Conservation (phyloP, 2,888 invertebrate genomes). For the Acrobasis repandana region DNA sequence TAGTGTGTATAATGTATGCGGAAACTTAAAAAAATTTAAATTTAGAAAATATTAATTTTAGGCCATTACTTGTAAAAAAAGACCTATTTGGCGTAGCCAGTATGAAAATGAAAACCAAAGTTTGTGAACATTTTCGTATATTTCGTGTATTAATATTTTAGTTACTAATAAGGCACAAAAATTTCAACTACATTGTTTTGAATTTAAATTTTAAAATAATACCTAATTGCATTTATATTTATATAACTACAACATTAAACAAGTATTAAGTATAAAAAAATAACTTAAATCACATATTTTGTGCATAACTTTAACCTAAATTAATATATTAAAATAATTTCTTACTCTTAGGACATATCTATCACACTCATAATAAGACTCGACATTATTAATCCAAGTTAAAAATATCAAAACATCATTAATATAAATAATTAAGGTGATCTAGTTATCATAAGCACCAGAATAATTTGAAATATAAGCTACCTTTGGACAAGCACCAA, state of each 20-base stretch:
- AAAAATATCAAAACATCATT: neutral
- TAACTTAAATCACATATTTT: constrained; percentile 6
- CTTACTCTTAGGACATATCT: neutral
- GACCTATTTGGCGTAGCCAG: neutral
- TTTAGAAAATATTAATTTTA: no score
- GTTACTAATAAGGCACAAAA: neutral
- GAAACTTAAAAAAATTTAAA: no score
- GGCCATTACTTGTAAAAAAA: no score
- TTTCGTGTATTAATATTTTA: neutral
- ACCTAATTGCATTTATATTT: neutral
- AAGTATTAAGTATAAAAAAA: constrained; percentile 3
- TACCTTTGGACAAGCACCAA: neutral
- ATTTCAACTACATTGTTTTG: neutral
- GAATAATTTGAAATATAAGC: neutral
- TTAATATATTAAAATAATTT: neutral
- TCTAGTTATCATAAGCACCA: neutral
- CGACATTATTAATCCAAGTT: neutral
- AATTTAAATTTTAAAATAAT: neutral
- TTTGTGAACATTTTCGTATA: neutral
- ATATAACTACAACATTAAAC: neutral
- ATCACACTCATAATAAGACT: neutral
- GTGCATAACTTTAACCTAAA: constrained; percentile 8
- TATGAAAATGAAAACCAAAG: neutral
- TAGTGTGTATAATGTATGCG: no score
- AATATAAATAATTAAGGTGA: no score